Percentiles rank a stretch among this genome's conserved stretches.
phyloP scores from a whole-genome alignment of 2,888 invertebrate genomes.

The Allacma fusca region DNA sequence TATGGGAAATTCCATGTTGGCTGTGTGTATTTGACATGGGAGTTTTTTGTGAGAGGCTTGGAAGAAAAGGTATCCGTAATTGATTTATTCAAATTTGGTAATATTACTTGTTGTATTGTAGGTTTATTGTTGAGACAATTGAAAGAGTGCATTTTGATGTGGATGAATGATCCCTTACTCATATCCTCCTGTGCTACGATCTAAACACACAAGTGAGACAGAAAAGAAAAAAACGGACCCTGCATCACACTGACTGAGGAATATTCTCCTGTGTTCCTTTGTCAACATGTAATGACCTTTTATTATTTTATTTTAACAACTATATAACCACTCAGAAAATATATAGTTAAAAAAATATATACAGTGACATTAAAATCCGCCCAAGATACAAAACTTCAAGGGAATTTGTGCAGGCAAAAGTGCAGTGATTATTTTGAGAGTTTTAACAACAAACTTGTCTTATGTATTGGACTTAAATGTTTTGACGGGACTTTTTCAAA shows the following conservation, averaged over 20 bases:
- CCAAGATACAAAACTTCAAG: no score
- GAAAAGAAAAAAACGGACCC: conserved; percentile 32
- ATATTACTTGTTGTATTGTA: conserved; percentile 29
- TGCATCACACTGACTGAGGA: conserved; percentile 27
- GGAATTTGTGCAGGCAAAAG: no score
- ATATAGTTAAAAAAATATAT: neutral
- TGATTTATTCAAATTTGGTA: conserved; percentile 15
- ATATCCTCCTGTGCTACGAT: conserved; percentile 25
- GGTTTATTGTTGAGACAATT: conserved; percentile 33
- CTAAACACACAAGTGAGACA: conserved; percentile 25
- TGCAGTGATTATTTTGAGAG: no score
- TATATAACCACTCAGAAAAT: neutral
- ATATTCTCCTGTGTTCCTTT: conserved; percentile 28
- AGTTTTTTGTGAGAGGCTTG: no score
- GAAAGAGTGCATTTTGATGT: conserved; percentile 43
- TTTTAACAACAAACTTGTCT: no score
- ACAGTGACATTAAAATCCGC: neutral
- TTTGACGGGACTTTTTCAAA: no score
- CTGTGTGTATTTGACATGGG: no score
- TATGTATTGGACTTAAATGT: no score
- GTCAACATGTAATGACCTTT: conserved; percentile 36
- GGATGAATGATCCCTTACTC: conserved; percentile 41
- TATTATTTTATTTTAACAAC: conserved; percentile 25
- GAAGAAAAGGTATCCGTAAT: neutral
- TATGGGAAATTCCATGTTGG: neutral